These are phyloP conservation scores for Gambusia affinis DNA, from an alignment of 2,113 vertebrate species.

Conservation along the genomic window DNA sequence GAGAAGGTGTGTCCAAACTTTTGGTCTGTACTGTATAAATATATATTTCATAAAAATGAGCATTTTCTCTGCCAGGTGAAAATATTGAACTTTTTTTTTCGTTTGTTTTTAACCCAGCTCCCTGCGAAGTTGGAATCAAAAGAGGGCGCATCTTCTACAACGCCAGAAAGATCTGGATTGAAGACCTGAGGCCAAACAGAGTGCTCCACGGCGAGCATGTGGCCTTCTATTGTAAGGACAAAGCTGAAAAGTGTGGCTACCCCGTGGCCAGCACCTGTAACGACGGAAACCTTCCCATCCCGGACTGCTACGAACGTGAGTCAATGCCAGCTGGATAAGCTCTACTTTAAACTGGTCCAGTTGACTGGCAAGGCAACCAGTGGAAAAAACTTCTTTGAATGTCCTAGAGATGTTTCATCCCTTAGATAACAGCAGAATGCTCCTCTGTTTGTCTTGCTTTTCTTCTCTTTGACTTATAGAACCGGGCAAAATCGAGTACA, in stretches of 20 bases:
- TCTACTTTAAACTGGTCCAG: too few species aligned
- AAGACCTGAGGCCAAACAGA: constrained; percentile 81
- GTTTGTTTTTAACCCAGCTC: constrained; percentile 72
- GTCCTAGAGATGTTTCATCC: neutral
- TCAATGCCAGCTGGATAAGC: neutral
- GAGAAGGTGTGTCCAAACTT: too few species aligned
- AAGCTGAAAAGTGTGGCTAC: constrained; percentile 85
- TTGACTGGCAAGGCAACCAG: too few species aligned
- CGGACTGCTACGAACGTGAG: constrained; percentile 87
- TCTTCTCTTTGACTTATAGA: constrained; percentile 54
- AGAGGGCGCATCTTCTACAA: constrained; percentile 87
- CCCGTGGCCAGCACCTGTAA: constrained; percentile 78
- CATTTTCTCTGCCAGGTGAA: neutral
- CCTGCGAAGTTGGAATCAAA: constrained; percentile 83
- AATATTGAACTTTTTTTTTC: neutral
- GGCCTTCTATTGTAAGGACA: constrained; percentile 88
- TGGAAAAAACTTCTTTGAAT: neutral
- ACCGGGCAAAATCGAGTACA: constrained; percentile 60
- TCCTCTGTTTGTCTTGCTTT: neutral
- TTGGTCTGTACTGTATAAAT: too few species aligned
- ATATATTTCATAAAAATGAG: neutral
- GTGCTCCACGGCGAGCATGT: constrained; percentile 83
- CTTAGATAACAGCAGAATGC: neutral
- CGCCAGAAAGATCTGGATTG: constrained; percentile 79
- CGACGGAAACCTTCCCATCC: constrained; percentile 82